Percentiles rank a stretch among this genome's conserved stretches.
These are phyloP conservation scores for Rhingia campestris DNA, from an alignment of 2,888 invertebrate species.

Conservation along the genomic window DNA sequence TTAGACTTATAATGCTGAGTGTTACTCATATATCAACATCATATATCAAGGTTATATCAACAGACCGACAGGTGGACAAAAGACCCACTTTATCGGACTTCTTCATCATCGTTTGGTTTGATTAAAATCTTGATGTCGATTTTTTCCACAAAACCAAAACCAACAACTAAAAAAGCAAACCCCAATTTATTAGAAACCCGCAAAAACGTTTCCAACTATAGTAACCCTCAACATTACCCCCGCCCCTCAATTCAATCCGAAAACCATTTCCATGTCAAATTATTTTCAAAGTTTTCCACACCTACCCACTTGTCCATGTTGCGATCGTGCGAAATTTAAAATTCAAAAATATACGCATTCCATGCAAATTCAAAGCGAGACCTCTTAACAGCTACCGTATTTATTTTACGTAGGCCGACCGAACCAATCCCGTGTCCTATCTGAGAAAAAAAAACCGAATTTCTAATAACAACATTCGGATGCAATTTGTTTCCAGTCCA, in stretches of 20 bases:
- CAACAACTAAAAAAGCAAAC: too few species aligned
- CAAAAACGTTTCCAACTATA: too few species aligned
- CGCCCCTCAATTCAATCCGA: not conserved
- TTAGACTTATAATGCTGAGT: too few species aligned
- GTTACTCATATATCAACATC: too few species aligned
- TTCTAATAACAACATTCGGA: conserved; percentile 30
- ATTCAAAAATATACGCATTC: conserved; percentile 58
- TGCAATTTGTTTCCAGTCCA: conserved; percentile 41
- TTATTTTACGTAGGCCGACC: conserved; percentile 32
- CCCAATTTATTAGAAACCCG: too few species aligned
- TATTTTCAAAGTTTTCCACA: not conserved
- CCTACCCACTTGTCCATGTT: conserved; percentile 30
- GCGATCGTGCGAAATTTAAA: conserved; percentile 63
- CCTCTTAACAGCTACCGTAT: conserved; percentile 49
- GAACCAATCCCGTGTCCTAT: conserved; percentile 24
- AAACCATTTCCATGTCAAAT: not conserved
- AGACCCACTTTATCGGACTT: too few species aligned
- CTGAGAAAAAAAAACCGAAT: conserved; percentile 1
- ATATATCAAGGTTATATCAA: too few species aligned
- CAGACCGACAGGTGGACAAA: too few species aligned
- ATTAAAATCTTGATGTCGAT: too few species aligned
- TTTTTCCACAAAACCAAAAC: too few species aligned
- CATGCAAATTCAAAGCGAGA: conserved; percentile 29
- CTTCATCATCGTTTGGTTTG: too few species aligned
- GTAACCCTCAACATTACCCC: too few species aligned